Evolutionary conservation across 2,797 vertebrate species (phyloP).

Genomic region (Thaleichthys pacificus): DNA sequence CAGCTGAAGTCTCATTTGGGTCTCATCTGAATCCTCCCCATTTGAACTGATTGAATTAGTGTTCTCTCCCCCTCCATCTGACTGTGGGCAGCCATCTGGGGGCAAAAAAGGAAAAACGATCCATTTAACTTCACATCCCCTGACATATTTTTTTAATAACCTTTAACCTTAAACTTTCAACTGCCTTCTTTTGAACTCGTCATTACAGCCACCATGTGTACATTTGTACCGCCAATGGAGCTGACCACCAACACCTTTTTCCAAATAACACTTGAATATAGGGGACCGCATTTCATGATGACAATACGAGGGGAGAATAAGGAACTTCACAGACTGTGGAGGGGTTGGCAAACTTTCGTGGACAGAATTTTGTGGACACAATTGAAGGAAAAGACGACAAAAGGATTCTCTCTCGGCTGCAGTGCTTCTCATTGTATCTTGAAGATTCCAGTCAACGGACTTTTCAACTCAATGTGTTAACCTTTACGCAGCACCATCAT

Average conservation of each 20-base stretch:
- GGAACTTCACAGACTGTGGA: conserved; percentile 80
- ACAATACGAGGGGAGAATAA: conserved; percentile 80
- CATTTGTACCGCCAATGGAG: conserved; percentile 85
- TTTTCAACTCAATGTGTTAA: conserved; percentile 84
- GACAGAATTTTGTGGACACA: conserved; percentile 83
- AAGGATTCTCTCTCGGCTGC: conserved; percentile 82
- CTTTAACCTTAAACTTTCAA: conserved; percentile 71
- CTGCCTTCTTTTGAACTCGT: conserved; percentile 80
- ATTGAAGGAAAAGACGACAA: conserved; percentile 75
- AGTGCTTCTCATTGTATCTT: conserved; percentile 80
- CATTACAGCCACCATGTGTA: conserved; percentile 87
- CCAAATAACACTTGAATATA: conserved; percentile 78
- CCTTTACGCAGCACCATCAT: conserved; percentile 89
- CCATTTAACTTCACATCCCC: conserved; percentile 75
- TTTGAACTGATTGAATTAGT: conserved; percentile 90
- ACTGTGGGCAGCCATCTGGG: conserved; percentile 88
- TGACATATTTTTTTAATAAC: conserved; percentile 83
- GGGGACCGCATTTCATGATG: conserved; percentile 79
- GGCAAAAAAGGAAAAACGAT: conserved; percentile 8
- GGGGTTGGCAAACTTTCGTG: conserved; percentile 84
- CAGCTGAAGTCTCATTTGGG: conserved; percentile 97
- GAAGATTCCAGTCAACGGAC: conserved; percentile 83
- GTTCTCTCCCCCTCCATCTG: conserved; percentile 89
- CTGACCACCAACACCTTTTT: conserved; percentile 76
- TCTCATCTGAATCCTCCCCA: conserved; percentile 94